A percentile compares a stretch with the other conserved stretches of the same genome.
Evolutionary conservation across 2,113 vertebrate species (phyloP).

Genomic region (Erythrocercus mccallii): DNA sequence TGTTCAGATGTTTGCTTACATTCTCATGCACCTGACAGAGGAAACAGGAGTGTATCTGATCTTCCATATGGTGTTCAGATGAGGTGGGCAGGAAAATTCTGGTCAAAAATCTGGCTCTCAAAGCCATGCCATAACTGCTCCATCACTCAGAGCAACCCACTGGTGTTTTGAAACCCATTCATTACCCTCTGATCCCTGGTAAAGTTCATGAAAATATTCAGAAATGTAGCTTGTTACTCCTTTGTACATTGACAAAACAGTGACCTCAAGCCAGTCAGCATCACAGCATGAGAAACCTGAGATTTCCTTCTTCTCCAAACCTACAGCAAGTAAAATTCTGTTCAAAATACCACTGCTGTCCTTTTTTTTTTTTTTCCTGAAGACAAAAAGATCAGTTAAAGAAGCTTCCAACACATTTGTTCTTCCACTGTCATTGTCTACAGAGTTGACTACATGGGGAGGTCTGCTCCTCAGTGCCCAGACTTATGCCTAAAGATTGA

Average conservation of each 20-base stretch:
- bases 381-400: neutral
- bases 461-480: neutral
- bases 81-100: neutral
- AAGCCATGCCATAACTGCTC: neutral
- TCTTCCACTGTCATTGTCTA: neutral
- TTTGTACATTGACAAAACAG: neutral
- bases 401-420: neutral
- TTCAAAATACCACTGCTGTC: neutral
- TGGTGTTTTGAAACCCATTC: neutral
- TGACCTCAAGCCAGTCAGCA: neutral
- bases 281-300: neutral
- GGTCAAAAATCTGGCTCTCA: neutral
- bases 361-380: neutral
- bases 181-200: neutral
- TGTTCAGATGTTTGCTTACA: neutral
- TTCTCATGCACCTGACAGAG: neutral
- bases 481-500: neutral
- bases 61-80: neutral
- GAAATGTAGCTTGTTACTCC: neutral
- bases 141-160: neutral
- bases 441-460: accelerated
- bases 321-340: neutral
- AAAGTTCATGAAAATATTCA: neutral
- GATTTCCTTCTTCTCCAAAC: neutral
- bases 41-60: neutral